Evolutionary conservation across 2,797 vertebrate genomes (phyloP), one percentile per base, ranked within the genome.

Genomic region (Melanotaenia nigrans): DNA sequence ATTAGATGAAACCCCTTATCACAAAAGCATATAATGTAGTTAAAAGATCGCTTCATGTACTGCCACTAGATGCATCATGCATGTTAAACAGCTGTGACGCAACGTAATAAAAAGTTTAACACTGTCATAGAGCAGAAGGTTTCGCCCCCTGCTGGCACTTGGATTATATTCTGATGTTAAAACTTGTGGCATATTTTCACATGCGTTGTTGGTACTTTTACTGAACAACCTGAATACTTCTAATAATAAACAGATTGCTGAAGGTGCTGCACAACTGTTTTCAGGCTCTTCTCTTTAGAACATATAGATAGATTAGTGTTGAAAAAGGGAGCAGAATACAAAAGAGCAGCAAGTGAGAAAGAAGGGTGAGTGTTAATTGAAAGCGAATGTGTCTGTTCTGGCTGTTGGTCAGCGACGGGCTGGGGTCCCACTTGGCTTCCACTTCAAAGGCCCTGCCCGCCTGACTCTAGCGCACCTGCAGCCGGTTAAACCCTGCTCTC

Each of bases 401-500:
- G 89, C 89, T 87, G 89, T 82, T 90, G 88, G 92, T 91, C 88
- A 88, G 90, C 83, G 89, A 92, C 91, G 89, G 91, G 92, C 93
- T 49, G n/a, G 63, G 80, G 84, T 94, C 91, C 90, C 91, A 92
- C 81, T 94, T 95, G 94, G 94, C 95, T 85, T 75, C 47, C 57
- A 94, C 93, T 93, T 95, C 94, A 95, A 95, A 95, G 93, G 70
- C 76, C 56, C 81, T 71, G 77, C 82, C 88, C 78, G 89, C 79
- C 90, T 88, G 87, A 88, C 85, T 90, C n/a, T 42, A 73, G 82
- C 78, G 89, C 94, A 95, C 94, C 94, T 95, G 94, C 92, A 94
- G 91, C 82, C 89, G 78, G 89, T 94, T 95, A 95, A 92, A 94
- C 85, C 77, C 89, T 89, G 91, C 93, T 94, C 90, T 94, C 94